Evolutionary conservation across 2,113 vertebrate genomes (phyloP).

Genomic region (Columbina picui): DNA sequence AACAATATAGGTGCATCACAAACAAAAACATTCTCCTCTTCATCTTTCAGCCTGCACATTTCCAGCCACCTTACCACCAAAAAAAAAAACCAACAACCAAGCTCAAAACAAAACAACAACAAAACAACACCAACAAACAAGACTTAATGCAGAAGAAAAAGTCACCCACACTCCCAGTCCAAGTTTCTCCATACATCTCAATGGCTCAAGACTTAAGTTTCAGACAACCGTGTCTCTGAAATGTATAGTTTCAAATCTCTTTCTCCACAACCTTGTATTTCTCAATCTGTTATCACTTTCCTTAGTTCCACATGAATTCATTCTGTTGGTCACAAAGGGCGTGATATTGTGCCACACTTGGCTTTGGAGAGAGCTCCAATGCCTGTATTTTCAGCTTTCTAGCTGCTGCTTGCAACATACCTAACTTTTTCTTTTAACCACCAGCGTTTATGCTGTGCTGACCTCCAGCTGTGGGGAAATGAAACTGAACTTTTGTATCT

Average conservation of each 20-base stretch:
- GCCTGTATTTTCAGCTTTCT: background rate
- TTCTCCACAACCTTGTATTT: background rate
- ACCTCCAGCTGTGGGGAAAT: fast-evolving
- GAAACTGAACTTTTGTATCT: background rate
- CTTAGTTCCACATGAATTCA: background rate
- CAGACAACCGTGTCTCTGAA: background rate
- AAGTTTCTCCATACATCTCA: background rate
- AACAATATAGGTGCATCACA: background rate
- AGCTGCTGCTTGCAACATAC: background rate
- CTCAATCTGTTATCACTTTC: background rate
- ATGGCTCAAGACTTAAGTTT: background rate
- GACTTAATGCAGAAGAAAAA: background rate
- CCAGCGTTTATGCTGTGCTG: background rate
- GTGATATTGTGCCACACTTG: background rate
- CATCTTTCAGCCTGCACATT: background rate
- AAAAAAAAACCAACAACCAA: too few species aligned
- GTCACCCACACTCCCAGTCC: background rate
- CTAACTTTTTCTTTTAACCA: background rate
- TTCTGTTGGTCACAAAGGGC: background rate
- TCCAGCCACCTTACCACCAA: background rate
- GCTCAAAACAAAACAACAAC: background rate
- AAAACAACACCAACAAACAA: background rate
- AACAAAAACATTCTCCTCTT: background rate
- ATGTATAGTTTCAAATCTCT: background rate
- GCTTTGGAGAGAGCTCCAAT: background rate